phyloP scores from a whole-genome alignment of 2,888 invertebrate species.

The Chrysolina oricalcia region DNA sequence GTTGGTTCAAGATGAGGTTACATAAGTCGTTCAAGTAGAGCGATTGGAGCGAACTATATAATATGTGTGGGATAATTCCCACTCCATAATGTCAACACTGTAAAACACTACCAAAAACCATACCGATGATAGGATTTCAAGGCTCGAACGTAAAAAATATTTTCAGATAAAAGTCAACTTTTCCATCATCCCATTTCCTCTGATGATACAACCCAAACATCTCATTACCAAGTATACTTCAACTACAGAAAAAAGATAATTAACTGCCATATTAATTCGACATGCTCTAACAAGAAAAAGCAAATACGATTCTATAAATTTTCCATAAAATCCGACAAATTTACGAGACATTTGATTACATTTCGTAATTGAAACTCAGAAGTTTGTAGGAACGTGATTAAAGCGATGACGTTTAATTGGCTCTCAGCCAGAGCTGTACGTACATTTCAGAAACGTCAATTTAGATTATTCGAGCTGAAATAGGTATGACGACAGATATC shows the following conservation, averaged over 20 bases:
- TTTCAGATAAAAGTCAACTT: no score
- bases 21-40: no score
- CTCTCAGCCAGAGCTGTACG: conserved; percentile 1
- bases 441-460: neutral
- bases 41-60: no score
- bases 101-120: no score
- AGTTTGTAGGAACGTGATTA: neutral
- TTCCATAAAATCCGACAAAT: neutral
- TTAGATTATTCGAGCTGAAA: neutral
- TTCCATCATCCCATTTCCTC: no score
- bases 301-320: neutral
- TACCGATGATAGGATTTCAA: no score
- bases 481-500: conserved; percentile 1
- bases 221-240: no score
- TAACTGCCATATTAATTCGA: neutral
- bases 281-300: neutral
- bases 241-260: neutral
- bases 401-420: neutral
- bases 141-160: no score
- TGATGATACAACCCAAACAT: no score
- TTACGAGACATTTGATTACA: conserved; percentile 9
- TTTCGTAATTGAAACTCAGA: conserved; percentile 8
- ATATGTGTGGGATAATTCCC: no score
- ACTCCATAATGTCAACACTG: no score
- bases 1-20: no score